Percentiles rank a stretch among this genome's conserved stretches.
These are phyloP conservation scores for Cybosia mesomella DNA, from an alignment of 2,888 invertebrate species.

Conservation along the genomic window DNA sequence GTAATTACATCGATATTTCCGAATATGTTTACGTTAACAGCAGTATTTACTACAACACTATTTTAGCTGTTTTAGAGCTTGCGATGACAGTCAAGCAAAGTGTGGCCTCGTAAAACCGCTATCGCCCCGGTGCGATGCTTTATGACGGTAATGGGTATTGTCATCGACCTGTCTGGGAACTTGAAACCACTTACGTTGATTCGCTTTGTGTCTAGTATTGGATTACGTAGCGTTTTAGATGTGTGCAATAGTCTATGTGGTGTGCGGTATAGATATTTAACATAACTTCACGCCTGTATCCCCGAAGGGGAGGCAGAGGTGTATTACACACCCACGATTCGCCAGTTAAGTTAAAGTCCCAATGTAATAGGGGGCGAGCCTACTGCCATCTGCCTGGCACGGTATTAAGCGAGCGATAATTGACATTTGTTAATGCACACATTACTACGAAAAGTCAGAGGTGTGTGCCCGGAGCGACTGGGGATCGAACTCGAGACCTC, in stretches of 20 bases:
- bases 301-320: too few species aligned
- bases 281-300: too few species aligned
- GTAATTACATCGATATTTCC: constrained; percentile 22
- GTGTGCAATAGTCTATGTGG: too few species aligned
- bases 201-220: constrained; percentile 7
- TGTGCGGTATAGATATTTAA: neutral
- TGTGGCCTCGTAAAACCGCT: constrained; percentile 48
- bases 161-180: constrained; percentile 44
- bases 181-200: constrained; percentile 8
- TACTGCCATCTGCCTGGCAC: too few species aligned
- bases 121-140: constrained; percentile 31
- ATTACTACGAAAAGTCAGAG: too few species aligned
- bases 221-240: constrained; percentile 1
- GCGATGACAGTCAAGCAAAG: constrained; percentile 43
- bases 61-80: constrained; percentile 44
- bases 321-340: too few species aligned
- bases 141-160: constrained; percentile 47
- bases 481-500: too few species aligned
- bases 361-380: too few species aligned
- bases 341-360: too few species aligned
- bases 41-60: constrained; percentile 47
- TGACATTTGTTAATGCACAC: too few species aligned
- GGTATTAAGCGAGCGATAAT: too few species aligned
- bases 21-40: constrained; percentile 49
- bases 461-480: too few species aligned